A percentile compares a stretch with the other conserved stretches of the same genome.
Evolutionary conservation across 2,113 vertebrate genomes (phyloP).

Genomic region (Crypturellus undulatus): DNA sequence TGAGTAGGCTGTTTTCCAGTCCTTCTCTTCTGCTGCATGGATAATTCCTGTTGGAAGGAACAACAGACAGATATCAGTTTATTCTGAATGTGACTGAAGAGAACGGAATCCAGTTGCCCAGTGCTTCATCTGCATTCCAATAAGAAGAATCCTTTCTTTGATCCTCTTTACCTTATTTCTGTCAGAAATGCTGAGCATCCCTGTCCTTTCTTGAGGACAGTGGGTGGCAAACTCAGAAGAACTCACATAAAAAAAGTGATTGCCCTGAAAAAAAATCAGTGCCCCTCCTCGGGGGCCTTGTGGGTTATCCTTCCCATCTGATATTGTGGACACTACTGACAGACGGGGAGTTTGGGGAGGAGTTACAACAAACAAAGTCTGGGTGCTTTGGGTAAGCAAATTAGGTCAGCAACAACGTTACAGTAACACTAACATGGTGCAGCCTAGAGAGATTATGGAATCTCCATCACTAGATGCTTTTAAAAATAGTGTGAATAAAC

Average conservation of each 20-base stretch:
- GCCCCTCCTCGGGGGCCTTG: not conserved
- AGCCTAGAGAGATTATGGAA: not conserved
- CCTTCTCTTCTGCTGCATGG: constrained; percentile 98
- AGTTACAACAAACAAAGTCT: not conserved
- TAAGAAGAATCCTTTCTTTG: not conserved
- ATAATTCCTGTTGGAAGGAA: constrained; percentile 88
- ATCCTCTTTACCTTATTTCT: not conserved
- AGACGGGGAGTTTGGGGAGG: not conserved
- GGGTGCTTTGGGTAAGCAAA: not conserved
- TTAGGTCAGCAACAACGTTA: accelerated
- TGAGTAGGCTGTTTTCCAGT: constrained; percentile 99
- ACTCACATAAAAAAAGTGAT: not conserved
- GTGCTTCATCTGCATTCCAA: not conserved
- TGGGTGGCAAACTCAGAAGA: not conserved
- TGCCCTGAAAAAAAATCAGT: not conserved
- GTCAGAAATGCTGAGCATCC: not conserved
- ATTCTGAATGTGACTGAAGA: not conserved
- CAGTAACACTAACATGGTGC: not conserved
- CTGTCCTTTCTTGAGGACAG: not conserved
- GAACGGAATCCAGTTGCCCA: not conserved
- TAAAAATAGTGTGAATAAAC: not conserved
- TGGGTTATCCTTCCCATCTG: not conserved
- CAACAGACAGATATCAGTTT: not conserved
- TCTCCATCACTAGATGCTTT: not conserved
- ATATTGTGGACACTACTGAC: not conserved